Conservation (phyloP, 2,113 vertebrate genomes). For the Pachycephala philippinensis region DNA sequence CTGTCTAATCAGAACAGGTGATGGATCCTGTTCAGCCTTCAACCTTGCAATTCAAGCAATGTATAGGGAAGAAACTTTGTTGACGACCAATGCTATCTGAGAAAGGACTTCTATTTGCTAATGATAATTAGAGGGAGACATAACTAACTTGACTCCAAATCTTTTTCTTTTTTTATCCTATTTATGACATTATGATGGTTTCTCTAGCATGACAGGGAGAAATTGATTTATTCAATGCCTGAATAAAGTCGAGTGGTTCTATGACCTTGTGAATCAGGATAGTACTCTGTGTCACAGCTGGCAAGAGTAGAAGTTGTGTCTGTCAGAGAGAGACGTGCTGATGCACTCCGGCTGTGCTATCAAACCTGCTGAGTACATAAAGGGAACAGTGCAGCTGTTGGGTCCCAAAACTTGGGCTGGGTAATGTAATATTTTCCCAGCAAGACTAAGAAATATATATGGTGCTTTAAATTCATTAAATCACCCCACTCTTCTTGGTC, state of each 20-base stretch:
- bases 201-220: neutral
- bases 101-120: neutral
- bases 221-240: neutral
- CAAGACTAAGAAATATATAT: neutral
- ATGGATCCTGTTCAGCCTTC: neutral
- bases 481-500: neutral
- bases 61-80: neutral
- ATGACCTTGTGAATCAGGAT: neutral
- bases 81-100: neutral
- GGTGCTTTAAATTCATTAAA: neutral
- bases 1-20: neutral
- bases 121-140: neutral
- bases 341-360: neutral
- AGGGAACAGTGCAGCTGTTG: neutral
- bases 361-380: neutral
- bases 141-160: neutral
- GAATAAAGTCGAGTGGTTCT: neutral
- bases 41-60: neutral
- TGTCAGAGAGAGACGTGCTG: neutral
- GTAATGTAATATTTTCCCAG: neutral
- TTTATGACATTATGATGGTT: neutral
- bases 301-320: neutral
- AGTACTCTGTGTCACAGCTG: fast-evolving
- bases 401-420: neutral
- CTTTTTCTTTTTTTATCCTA: neutral